These are phyloP conservation scores for Hippocampus abdominalis DNA, from an alignment of 2,113 vertebrate species.

Conservation along the genomic window DNA sequence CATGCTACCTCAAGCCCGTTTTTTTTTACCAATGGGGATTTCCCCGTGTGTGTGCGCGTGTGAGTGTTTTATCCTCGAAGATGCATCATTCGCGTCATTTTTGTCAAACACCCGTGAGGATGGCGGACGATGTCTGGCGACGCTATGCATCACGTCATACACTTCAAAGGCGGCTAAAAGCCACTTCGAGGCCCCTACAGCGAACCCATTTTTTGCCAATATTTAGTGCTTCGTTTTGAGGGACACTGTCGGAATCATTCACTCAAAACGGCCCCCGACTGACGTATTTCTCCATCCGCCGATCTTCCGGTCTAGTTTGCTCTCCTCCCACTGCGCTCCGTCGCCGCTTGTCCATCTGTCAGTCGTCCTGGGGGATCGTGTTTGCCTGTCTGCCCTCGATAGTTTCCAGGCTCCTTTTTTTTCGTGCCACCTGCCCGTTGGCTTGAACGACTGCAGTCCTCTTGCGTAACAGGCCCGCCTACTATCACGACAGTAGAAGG, in stretches of 20 bases:
- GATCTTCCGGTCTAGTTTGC: constrained; percentile 32
- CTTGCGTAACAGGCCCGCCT: constrained; percentile 52
- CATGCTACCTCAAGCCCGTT: constrained; percentile 33
- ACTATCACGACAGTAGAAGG: constrained; percentile 30
- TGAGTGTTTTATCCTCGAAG: not conserved
- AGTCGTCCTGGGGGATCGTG: constrained; percentile 35
- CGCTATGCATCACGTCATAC: not conserved
- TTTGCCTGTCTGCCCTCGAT: constrained; percentile 43
- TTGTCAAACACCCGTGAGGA: not conserved
- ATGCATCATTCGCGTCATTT: not conserved
- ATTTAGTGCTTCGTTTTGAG: not conserved
- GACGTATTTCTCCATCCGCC: constrained; percentile 12
- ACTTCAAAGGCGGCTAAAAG: not conserved
- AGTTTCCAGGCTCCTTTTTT: constrained; percentile 40
- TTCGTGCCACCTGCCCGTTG: constrained; percentile 53
- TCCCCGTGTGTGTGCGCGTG: constrained; percentile 29
- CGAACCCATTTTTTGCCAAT: not conserved
- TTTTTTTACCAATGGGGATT: constrained; percentile 55
- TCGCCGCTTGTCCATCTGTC: constrained; percentile 50
- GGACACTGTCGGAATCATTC: not conserved
- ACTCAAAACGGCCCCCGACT: not conserved
- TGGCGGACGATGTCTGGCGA: not conserved
- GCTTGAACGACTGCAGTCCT: constrained; percentile 50
- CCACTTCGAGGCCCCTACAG: not conserved
- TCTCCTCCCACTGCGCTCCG: constrained; percentile 25